These are phyloP conservation scores for Rhyacophila evoluta DNA, from an alignment of 2,888 invertebrate genomes.

Conservation along the genomic window DNA sequence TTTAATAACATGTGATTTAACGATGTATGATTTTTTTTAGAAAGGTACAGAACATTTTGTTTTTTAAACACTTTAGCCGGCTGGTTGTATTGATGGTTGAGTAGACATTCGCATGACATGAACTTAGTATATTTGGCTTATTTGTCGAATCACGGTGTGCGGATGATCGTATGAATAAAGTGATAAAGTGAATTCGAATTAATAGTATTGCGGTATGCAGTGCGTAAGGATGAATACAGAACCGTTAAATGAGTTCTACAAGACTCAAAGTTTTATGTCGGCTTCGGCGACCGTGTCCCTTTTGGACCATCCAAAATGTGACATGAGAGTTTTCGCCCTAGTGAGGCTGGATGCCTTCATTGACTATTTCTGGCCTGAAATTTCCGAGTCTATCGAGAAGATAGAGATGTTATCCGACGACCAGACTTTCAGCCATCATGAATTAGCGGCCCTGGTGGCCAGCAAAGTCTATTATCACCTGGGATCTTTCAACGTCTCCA, in stretches of 20 bases:
- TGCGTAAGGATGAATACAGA: conserved; percentile 15
- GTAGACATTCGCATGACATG: conserved; percentile 14
- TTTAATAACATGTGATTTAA: too few species aligned
- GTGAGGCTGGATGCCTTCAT: conserved; percentile 94
- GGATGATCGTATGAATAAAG: conserved; percentile 4
- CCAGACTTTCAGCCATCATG: conserved; percentile 86
- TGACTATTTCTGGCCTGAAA: conserved; percentile 99
- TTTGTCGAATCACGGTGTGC: conserved; percentile 47
- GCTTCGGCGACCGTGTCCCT: conserved; percentile 94
- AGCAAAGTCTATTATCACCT: conserved; percentile 99
- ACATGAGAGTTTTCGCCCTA: conserved; percentile 93
- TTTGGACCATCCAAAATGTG: conserved; percentile 93
- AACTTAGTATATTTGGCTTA: conserved; percentile 18
- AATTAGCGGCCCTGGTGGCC: conserved; percentile 95
- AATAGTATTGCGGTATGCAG: conserved; percentile 21
- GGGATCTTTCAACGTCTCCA: conserved; percentile 95
- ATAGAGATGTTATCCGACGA: conserved; percentile 98
- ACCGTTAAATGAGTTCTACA: conserved; percentile 6
- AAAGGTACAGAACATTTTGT: too few species aligned
- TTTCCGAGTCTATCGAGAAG: conserved; percentile 96
- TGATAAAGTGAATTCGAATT: conserved; percentile 18
- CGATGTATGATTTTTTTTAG: too few species aligned
- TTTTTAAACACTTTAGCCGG: not conserved
- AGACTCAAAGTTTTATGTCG: conserved; percentile 61
- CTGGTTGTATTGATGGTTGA: not conserved